Conservation (phyloP, 2,113 vertebrate genomes). For the Zapus hudsonius region DNA sequence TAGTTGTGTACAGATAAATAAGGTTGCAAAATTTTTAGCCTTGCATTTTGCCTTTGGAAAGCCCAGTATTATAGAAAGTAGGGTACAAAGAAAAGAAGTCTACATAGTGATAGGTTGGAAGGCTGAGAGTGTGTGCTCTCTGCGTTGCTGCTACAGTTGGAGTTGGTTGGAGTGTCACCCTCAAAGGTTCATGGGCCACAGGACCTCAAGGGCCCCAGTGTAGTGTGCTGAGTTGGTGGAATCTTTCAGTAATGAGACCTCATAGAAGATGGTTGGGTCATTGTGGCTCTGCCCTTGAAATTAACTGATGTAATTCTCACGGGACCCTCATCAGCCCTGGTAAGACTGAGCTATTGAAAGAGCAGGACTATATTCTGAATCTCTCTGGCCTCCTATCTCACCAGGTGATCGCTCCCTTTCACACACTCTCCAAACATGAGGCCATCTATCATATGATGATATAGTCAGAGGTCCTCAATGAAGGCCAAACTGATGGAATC, state of each 20-base stretch:
- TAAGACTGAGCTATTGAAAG: too few species aligned
- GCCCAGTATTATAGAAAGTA: not conserved
- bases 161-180: too few species aligned
- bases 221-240: not conserved
- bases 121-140: too few species aligned
- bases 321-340: not conserved
- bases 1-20: not conserved
- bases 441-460: too few species aligned
- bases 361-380: too few species aligned
- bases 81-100: too few species aligned
- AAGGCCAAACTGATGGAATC: too few species aligned
- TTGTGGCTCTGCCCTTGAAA: not conserved
- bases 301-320: not conserved
- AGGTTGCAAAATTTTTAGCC: not conserved
- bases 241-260: not conserved
- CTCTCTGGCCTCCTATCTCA: too few species aligned
- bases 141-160: not conserved
- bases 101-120: too few species aligned
- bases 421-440: too few species aligned
- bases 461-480: too few species aligned
- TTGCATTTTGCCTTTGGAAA: not conserved
- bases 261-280: not conserved
- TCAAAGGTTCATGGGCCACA: not conserved
- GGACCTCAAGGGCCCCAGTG: not conserved
- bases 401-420: too few species aligned